Conservation (phyloP, 2,797 vertebrate genomes). For the Pseudomugil tenellus region DNA sequence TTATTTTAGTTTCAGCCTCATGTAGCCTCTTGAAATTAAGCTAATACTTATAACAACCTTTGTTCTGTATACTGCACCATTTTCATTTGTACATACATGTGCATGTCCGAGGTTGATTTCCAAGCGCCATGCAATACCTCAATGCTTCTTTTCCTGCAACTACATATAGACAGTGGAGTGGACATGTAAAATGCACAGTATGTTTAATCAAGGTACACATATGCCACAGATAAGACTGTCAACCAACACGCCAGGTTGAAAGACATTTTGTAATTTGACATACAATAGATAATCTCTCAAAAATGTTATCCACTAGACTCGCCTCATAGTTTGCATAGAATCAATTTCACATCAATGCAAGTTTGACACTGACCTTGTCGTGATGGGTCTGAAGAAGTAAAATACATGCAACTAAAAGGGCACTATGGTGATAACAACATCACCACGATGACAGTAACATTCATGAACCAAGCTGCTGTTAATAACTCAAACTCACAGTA, state of each 20-base stretch:
- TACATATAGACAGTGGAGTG: conserved; percentile 20
- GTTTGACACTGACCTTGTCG: not conserved
- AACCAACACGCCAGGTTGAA: conserved; percentile 26
- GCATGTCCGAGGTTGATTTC: conserved; percentile 57
- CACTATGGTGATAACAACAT: not conserved
- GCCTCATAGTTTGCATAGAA: conserved; percentile 4
- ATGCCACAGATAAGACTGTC: conserved; percentile 49
- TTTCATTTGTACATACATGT: conserved; percentile 23
- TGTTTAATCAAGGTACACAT: conserved; percentile 58
- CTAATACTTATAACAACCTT: conserved; percentile 17
- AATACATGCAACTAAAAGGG: not conserved
- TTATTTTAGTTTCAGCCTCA: conserved; percentile 16
- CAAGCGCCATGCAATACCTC: conserved; percentile 21
- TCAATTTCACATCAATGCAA: not conserved
- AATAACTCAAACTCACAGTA: conserved; percentile 15
- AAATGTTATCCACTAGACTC: conserved; percentile 8
- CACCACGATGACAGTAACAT: not conserved
- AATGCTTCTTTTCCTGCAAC: conserved; percentile 11
- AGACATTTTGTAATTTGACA: conserved; percentile 18
- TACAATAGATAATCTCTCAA: conserved; percentile 3
- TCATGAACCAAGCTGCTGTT: not conserved
- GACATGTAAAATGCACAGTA: conserved; percentile 70
- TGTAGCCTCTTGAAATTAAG: conserved; percentile 12
- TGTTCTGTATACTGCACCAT: conserved; percentile 42
- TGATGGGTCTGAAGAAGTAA: not conserved